Evolutionary conservation across 2,113 vertebrate species (phyloP), one percentile per base, ranked within the genome.

Genomic region (Phocoena phocoena): DNA sequence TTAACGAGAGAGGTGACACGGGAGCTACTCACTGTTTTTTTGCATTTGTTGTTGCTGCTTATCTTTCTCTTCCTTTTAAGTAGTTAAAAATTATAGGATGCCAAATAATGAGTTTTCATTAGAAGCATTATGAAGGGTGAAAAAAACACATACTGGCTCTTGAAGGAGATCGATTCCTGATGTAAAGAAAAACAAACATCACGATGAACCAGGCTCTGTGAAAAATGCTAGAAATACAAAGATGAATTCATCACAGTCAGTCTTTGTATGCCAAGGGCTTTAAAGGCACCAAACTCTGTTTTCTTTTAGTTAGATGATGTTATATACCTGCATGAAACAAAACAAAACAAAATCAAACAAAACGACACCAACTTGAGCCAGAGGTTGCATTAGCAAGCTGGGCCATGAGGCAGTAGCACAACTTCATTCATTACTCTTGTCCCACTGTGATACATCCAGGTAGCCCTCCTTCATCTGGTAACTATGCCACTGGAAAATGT

Each of bases 21-120:
- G 12, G 31, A 33, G 31, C 31, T 7, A 13, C 13, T 84, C 33
- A 23, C 21, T 79, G 13, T 25, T 67, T 80, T n/a, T 95, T 47
- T 89, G n/a, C 77, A 89, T 58, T 93, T 74, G 26, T 65, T 85
- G 6, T 70, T 88, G 33, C 53, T 68, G 25, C 28, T 58, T 41
- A 79, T 70, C 92, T 93, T 93, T 60, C 58, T 96, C 38, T 82
- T 96, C 94, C 60, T 77, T 95, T 80, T 62, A 93, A 71, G 62
- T 36, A 55, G 12, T 82, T 67, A 92, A 80, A 88, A 82, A 73
- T 41, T 63, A 55, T 53, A 85, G 58, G 53, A 76, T 63, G 31
- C n/a, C 26, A 76, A 63, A 81, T 41, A 86, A 28, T 83, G 44
- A 83, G 12, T 82, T 82, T 96, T 89, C 74, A 87, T 68, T 65